Conservation (phyloP, 2,797 vertebrate genomes). For the Menidia menidia region DNA sequence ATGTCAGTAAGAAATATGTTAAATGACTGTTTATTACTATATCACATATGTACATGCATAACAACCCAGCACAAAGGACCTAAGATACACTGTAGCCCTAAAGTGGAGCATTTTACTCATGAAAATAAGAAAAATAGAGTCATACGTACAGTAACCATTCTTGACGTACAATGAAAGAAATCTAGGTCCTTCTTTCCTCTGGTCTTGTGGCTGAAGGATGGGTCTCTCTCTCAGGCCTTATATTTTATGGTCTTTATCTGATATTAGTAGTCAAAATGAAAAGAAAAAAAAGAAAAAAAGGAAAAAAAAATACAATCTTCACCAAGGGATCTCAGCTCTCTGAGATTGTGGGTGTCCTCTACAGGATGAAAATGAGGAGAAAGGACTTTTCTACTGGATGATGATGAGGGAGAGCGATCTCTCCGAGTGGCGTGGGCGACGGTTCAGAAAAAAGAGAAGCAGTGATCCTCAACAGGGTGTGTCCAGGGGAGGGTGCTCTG, state of each 20-base stretch:
- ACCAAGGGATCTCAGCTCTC: conserved; percentile 82
- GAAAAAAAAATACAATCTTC: conserved; percentile 81
- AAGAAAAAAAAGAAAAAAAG: conserved; percentile 81
- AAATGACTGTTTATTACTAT: conserved; percentile 37
- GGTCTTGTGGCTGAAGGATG: conserved; percentile 77
- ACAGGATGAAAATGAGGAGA: conserved; percentile 85
- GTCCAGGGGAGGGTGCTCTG: conserved; percentile 88
- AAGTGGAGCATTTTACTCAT: conserved; percentile 38
- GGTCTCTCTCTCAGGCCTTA: conserved; percentile 71
- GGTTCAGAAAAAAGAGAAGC: conserved; percentile 82
- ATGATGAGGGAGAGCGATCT: conserved; percentile 85
- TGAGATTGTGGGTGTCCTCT: conserved; percentile 84
- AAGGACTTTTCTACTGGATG: conserved; percentile 83
- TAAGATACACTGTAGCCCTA: conserved; percentile 28
- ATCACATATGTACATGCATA: conserved; percentile 51
- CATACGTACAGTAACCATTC: conserved; percentile 91
- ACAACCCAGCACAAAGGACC: conserved; percentile 43
- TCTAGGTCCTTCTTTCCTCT: conserved; percentile 86
- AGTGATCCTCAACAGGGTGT: conserved; percentile 88
- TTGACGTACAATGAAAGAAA: conserved; percentile 86
- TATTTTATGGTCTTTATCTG: conserved; percentile 59
- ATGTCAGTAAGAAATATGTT: conserved; percentile 8
- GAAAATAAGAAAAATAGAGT: conserved; percentile 69
- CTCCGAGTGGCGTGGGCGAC: conserved; percentile 86
- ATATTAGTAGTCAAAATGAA: conserved; percentile 74